Evolutionary conservation across 1,140 invertebrate genomes (phyloP).

Genomic region (Holcopasites calliopsidis): DNA sequence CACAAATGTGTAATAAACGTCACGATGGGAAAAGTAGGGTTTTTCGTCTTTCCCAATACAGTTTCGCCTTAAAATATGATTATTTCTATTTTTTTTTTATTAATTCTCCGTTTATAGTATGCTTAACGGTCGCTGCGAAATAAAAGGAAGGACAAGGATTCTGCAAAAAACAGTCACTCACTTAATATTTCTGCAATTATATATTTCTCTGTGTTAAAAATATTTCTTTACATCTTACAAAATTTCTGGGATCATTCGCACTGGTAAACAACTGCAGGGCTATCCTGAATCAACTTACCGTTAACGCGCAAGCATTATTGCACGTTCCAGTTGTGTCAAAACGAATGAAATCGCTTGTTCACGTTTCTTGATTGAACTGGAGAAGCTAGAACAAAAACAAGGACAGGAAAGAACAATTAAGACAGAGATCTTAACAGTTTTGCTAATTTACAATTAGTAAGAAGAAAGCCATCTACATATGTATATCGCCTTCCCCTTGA

Average conservation of each 20-base stretch:
- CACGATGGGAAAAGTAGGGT: conserved; percentile 8
- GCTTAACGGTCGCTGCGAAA: background rate
- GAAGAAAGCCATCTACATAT: no score
- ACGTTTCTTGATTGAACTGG: background rate
- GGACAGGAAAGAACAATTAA: no score
- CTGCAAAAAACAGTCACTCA: background rate
- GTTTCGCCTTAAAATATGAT: background rate
- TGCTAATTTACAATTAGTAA: no score
- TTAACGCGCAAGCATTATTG: background rate
- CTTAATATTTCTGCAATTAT: background rate
- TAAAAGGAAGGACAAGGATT: background rate
- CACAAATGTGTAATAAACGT: conserved; percentile 41
- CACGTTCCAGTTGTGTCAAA: background rate
- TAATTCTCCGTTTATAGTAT: background rate
- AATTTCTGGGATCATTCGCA: no score
- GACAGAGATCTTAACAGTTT: no score
- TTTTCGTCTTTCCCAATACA: background rate
- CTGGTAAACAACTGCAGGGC: background rate
- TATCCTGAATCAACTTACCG: background rate
- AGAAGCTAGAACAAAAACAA: background rate
- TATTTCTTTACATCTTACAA: background rate
- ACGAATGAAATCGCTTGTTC: no score
- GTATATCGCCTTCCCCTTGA: no score
- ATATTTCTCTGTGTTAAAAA: background rate
- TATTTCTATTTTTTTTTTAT: background rate